Percentiles rank a stretch among this genome's conserved stretches.
Evolutionary conservation across 2,797 vertebrate species (phyloP).

Genomic region (Pitangus sulphuratus): DNA sequence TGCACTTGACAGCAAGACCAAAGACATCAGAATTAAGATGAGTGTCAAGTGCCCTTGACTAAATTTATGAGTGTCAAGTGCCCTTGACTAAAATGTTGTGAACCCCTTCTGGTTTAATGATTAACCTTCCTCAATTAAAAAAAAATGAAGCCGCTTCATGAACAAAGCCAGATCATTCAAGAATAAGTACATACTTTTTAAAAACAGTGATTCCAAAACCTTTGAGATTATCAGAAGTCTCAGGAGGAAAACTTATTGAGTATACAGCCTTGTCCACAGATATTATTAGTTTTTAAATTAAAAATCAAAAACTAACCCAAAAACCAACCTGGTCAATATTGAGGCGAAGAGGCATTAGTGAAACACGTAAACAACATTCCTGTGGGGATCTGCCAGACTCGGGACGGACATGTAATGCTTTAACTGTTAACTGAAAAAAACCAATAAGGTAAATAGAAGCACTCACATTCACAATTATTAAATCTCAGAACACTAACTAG

Average conservation of each 20-base stretch:
- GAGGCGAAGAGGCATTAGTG: conserved; percentile 95
- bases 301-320: neutral
- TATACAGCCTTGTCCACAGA: neutral
- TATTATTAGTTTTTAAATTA: neutral
- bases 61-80: neutral
- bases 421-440: conserved; percentile 86
- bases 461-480: neutral
- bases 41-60: neutral
- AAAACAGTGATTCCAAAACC: neutral
- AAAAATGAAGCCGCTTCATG: neutral
- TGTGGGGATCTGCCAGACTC: conserved; percentile 92
- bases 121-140: neutral
- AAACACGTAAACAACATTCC: conserved; percentile 94
- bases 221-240: neutral
- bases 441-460: neutral
- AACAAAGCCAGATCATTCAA: neutral
- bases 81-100: neutral
- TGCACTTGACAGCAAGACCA: neutral
- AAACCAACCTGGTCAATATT: conserved; percentile 94
- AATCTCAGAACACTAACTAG: neutral
- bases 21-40: neutral
- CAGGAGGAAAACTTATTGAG: neutral
- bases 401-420: conserved; percentile 92
- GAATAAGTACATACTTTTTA: neutral
- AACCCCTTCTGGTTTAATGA: neutral